Evolutionary conservation across 2,113 vertebrate species (phyloP), one percentile per base, ranked within the genome.

Genomic region (Gymnocephalus cernua): DNA sequence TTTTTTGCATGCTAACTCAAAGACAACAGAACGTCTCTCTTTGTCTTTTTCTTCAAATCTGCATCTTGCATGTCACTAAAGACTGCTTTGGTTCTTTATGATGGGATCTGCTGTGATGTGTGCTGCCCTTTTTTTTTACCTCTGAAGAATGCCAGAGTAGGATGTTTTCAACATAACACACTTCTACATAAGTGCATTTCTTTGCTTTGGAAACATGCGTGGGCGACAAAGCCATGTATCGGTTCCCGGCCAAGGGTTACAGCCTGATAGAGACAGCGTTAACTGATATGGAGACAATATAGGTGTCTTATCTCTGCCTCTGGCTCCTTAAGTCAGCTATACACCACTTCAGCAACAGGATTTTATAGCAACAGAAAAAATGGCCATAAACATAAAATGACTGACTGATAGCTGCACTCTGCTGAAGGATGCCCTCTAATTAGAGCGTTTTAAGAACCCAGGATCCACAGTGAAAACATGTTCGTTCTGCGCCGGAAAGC

Each of bases 381-480:
- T 29, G 80, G 66, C 58, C 83, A 90, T 93, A 92, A 94, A 93
- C 77, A 79, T 85, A 63, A 90, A 91, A 88, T 90, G 88, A 87
- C 38, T 91, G 89, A 91, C 85, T 88, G 92, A 93, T 91, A 93
- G 82, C 83, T 85, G 82, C 91, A 79, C 85, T 89, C 61, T 63
- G 69, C 79, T 80, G 79, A 82, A 91, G 86, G 89, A 92, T 91
- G 85, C 77, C 89, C 87, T 93, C 67, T 91, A 92, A 93, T 93
- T 93, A 91, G 83, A 32, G 62, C 50, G 78, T 76, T 93, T 93
- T 93, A 92, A 82, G 89, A 86, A 88, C 67, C 69, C 87, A 70
- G 85, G 80, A 89, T 87, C 86, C 80, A 72, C 88, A 89, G 85
- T 86, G 84, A 89, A 89, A 91, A 91, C 89, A 91, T 91, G 90